Evolutionary conservation across 1,140 invertebrate genomes (phyloP).

Genomic region (Camponotus floridanus): DNA sequence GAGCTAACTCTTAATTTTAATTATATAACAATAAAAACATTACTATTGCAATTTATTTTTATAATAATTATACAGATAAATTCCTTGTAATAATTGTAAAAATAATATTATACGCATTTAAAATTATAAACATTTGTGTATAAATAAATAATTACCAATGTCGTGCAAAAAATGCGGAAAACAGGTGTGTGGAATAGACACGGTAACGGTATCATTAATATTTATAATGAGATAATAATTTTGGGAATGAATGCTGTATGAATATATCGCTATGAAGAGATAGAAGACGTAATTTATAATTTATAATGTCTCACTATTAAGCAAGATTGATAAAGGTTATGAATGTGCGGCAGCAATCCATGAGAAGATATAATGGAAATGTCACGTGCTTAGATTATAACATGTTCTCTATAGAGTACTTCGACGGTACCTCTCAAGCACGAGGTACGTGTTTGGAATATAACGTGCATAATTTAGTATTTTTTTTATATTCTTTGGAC

Average conservation of each 20-base stretch:
- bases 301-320: constrained; percentile 2
- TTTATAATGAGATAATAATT: neutral
- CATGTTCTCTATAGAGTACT: constrained; percentile 16
- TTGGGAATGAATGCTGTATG: neutral
- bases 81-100: neutral
- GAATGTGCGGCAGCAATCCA: constrained; percentile 3
- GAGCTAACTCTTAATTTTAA: constrained; percentile 15
- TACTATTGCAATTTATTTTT: neutral
- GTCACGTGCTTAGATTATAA: constrained; percentile 35
- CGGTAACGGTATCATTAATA: neutral
- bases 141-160: too few relatives aligned
- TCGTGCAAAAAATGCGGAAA: too few relatives aligned
- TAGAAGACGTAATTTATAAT: neutral
- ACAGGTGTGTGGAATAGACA: too few relatives aligned
- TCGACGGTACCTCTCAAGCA: constrained; percentile 20
- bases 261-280: neutral
- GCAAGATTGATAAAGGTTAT: constrained; percentile 30
- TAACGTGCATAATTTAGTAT: constrained; percentile 29
- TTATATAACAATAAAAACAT: neutral
- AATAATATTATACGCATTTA: neutral
- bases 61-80: neutral
- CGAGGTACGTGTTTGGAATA: constrained; percentile 48
- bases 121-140: too few relatives aligned
- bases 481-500: constrained; percentile 31
- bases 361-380: constrained; percentile 44